Conservation (phyloP, 2,888 invertebrate species). For the Drosophila mimica region DNA sequence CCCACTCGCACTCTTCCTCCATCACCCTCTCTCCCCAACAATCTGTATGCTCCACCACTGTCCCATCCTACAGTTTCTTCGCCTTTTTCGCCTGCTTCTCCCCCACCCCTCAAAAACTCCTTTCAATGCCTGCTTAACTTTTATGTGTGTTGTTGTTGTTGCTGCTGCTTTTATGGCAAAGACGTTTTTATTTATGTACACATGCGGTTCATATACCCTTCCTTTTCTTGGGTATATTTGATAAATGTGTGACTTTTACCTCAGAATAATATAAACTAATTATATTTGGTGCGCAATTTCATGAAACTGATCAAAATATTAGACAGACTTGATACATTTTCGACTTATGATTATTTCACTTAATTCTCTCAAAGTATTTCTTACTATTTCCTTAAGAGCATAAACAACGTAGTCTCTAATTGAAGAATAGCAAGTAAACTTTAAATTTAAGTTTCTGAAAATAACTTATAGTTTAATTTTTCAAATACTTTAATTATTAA, state of each 20-base stretch:
- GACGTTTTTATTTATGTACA: slow-evolving; percentile 43
- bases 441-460: neutral
- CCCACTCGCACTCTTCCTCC: neutral
- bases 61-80: slow-evolving; percentile 17
- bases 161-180: slow-evolving; percentile 35
- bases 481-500: neutral
- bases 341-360: neutral
- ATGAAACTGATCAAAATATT: neutral
- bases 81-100: slow-evolving; percentile 3
- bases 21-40: neutral
- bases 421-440: neutral
- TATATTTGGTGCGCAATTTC: neutral
- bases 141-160: slow-evolving; percentile 5
- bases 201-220: slow-evolving; percentile 17
- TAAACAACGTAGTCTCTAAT: no score
- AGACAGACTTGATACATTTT: neutral
- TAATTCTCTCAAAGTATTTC: neutral
- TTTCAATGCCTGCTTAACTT: slow-evolving; percentile 13
- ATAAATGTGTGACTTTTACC: neutral
- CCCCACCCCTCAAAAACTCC: slow-evolving; percentile 7
- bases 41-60: neutral
- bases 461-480: neutral
- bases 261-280: neutral
- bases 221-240: neutral
- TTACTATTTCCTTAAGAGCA: neutral